phyloP scores from a whole-genome alignment of 2,888 invertebrate genomes.

The Andrena chrysosceles region DNA sequence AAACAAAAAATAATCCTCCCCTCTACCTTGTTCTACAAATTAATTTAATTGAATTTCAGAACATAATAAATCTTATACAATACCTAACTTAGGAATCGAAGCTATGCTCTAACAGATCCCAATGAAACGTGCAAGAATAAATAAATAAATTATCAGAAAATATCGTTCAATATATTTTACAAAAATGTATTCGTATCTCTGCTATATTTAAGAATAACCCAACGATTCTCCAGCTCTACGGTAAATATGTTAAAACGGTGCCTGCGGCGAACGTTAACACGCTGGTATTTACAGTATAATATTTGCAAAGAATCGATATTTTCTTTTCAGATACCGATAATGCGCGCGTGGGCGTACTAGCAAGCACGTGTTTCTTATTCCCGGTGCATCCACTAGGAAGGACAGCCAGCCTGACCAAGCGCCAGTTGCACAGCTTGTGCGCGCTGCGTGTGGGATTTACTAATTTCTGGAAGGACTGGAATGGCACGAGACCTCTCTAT shows the following conservation, averaged over 20 bases:
- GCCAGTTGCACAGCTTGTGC: slow-evolving; percentile 62
- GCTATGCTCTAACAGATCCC: too few relatives aligned
- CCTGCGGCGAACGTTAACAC: slow-evolving; percentile 27
- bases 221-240: slow-evolving; percentile 16
- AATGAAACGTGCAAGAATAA: too few relatives aligned
- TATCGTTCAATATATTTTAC: neutral
- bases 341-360: slow-evolving; percentile 47
- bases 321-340: slow-evolving; percentile 52
- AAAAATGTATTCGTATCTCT: neutral
- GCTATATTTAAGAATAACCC: slow-evolving; percentile 35
- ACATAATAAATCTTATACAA: too few relatives aligned
- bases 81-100: too few relatives aligned
- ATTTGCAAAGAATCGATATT: slow-evolving; percentile 57
- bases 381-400: slow-evolving; percentile 68
- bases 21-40: too few relatives aligned
- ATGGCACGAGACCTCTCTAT: slow-evolving; percentile 65
- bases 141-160: neutral
- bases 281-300: slow-evolving; percentile 48
- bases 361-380: slow-evolving; percentile 72
- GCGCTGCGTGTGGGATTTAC: slow-evolving; percentile 79
- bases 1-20: too few relatives aligned
- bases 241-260: slow-evolving; percentile 16
- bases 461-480: slow-evolving; percentile 77
- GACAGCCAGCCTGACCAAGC: slow-evolving; percentile 58
- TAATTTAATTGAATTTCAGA: too few relatives aligned